Base-by-base conservation (phyloP, 2,113 vertebrate genomes). In the Erythrolamprus reginae region DNA sequence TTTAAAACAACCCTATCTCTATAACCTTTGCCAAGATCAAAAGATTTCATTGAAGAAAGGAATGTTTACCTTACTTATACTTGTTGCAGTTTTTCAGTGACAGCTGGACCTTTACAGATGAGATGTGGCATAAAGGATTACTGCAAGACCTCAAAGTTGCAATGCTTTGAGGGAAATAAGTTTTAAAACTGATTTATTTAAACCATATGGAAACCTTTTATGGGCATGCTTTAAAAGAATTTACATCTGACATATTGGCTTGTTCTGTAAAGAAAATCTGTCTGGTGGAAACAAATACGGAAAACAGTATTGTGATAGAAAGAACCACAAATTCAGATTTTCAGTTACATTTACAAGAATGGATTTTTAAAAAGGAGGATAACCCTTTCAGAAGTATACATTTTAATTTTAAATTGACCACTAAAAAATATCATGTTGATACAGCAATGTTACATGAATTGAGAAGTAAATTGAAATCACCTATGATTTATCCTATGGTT, bases 21-120 rank as follows among this genome's bases (percentile, higher is more conserved):
- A 5, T 95, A 93, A 58, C 92, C 58, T 92, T 93, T 96, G 92
- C 91, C 90, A 89, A 87, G 51, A 65, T 88, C 91, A 84, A 88
- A 86, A 47, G 88, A 26, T 45, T 90, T 88, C 89, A 84, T 89
- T 93, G 65, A 89, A 77, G 48, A 58, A 83, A 70, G 38, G 12
- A 91, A 55, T 77, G 87, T 92, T 91, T 95, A 56, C 84, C 90
- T 82, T 10, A 48, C 48, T 91, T 88, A 17, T 91, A 88, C 92
- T 90, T 92, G 84, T 28, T 45, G 85, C 42, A 90, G 93, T 82
- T 94, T 82, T 88, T 55, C 17, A 13, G 2, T 28, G 7, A 21
- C 4, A 42, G 8, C 1, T 58, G 53, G 88, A 1, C 82, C 56
- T 88, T 92, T 0, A 70, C 89, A 15, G 19, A 56, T 84, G 28